Evolutionary conservation across 2,113 vertebrate genomes (phyloP).

Genomic region (Bubo bubo): DNA sequence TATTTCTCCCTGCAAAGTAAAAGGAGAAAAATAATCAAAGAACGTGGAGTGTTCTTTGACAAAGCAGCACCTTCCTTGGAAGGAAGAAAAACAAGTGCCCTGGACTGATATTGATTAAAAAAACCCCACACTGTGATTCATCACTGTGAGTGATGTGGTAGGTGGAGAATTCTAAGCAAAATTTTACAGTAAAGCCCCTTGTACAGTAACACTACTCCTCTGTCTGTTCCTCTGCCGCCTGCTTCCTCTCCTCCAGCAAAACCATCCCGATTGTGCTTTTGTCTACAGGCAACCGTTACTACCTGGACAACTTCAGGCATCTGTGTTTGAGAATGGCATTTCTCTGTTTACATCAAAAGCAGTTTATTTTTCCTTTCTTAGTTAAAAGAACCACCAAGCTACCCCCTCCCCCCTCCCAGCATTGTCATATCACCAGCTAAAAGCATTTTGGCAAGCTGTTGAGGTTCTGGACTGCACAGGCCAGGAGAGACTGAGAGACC

Average conservation of each 20-base stretch:
- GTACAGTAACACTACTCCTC: background rate
- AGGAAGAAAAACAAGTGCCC: background rate
- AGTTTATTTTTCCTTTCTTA: background rate
- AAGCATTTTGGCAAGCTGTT: background rate
- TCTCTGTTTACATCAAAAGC: background rate
- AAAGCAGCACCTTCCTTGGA: background rate
- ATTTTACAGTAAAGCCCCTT: background rate
- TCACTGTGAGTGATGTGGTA: background rate
- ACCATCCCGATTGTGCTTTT: fast-evolving
- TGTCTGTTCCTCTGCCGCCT: background rate
- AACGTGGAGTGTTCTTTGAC: background rate
- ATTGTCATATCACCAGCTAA: background rate
- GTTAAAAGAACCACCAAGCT: background rate
- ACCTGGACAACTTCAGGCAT: background rate
- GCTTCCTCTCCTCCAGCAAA: background rate
- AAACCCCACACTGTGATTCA: background rate
- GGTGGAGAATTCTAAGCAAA: background rate
- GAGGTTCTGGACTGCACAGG: background rate
- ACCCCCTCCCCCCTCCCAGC: fast-evolving
- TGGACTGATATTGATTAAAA: fast-evolving
- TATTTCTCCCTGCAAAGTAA: constrained; percentile 83
- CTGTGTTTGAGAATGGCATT: background rate
- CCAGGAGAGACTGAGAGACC: background rate
- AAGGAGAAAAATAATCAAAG: constrained; percentile 16
- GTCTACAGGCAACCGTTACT: background rate